phyloP scores from a whole-genome alignment of 1,140 invertebrate genomes.

The Drosophila persimilis region DNA sequence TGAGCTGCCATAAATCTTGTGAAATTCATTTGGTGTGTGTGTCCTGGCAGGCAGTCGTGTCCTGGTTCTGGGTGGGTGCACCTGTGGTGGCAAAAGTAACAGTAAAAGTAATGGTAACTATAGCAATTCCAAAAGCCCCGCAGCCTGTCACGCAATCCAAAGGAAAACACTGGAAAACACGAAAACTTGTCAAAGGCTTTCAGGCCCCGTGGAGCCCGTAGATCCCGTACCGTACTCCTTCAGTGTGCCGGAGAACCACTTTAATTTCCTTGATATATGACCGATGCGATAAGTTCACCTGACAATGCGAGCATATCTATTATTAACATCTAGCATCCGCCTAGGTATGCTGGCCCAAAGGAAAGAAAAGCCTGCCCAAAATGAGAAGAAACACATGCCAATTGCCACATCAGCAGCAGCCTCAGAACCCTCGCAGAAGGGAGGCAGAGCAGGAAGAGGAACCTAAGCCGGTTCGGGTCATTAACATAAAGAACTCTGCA shows the following conservation, averaged over 20 bases:
- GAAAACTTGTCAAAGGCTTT: constrained; percentile 27
- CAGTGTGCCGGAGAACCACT: constrained; percentile 35
- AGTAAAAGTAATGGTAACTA: constrained; percentile 28
- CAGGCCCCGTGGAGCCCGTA: neutral
- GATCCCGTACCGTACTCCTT: neutral
- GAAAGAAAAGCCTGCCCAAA: constrained; percentile 28
- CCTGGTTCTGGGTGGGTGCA: too few relatives aligned
- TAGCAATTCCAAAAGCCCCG: constrained; percentile 30
- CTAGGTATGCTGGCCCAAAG: constrained; percentile 13
- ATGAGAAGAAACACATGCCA: constrained; percentile 70
- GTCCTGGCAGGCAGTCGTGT: neutral
- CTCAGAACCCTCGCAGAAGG: neutral
- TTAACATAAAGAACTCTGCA: constrained; percentile 78
- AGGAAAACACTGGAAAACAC: constrained; percentile 4
- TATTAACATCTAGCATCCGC: constrained; percentile 71
- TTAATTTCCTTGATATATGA: constrained; percentile 76
- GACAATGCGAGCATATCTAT: constrained; percentile 70
- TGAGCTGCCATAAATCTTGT: constrained; percentile 57
- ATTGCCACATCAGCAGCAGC: constrained; percentile 51
- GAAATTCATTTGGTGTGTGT: constrained; percentile 34
- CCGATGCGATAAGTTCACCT: constrained; percentile 67
- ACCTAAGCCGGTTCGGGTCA: constrained; percentile 55
- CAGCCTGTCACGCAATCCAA: constrained; percentile 28
- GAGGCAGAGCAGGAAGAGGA: neutral
- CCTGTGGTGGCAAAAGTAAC: too few relatives aligned